phyloP scores from a whole-genome alignment of 2,888 invertebrate genomes.

The Petrolisthes cinctipes region DNA sequence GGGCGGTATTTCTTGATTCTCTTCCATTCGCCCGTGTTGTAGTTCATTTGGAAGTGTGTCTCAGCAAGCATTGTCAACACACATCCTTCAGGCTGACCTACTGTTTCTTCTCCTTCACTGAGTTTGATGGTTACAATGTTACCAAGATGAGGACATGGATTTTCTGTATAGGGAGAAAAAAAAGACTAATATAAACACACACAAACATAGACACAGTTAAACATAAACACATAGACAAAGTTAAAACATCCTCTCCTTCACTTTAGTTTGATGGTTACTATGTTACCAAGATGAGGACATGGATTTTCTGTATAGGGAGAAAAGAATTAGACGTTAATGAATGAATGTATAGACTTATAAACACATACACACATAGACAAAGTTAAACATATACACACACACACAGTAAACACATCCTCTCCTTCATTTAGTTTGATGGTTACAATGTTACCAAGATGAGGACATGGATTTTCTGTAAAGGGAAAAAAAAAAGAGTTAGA shows the following conservation, averaged over 20 bases:
- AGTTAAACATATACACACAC: too few species aligned
- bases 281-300: constrained; percentile 95
- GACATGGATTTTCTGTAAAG: constrained; percentile 90
- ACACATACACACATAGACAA: too few species aligned
- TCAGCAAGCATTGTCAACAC: constrained; percentile 82
- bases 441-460: constrained; percentile 95
- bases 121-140: constrained; percentile 96
- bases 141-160: constrained; percentile 96
- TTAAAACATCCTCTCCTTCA: constrained; percentile 77
- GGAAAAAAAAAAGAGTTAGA: constrained; percentile 61
- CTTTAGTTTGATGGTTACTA: constrained; percentile 95
- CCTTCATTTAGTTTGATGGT: constrained; percentile 94
- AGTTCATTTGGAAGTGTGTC: constrained; percentile 95
- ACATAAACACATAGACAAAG: neutral
- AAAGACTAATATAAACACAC: neutral
- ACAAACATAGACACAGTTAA: neutral
- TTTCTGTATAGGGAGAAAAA: constrained; percentile 76
- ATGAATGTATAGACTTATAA: neutral
- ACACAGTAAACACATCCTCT: constrained; percentile 74
- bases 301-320: constrained; percentile 83
- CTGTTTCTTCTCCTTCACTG: constrained; percentile 88
- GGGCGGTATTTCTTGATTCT: constrained; percentile 87
- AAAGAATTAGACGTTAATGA: neutral
- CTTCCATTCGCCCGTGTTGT: constrained; percentile 97
- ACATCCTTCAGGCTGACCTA: constrained; percentile 86